Conservation (phyloP, 2,113 vertebrate genomes). For the Regulus satrapa region DNA sequence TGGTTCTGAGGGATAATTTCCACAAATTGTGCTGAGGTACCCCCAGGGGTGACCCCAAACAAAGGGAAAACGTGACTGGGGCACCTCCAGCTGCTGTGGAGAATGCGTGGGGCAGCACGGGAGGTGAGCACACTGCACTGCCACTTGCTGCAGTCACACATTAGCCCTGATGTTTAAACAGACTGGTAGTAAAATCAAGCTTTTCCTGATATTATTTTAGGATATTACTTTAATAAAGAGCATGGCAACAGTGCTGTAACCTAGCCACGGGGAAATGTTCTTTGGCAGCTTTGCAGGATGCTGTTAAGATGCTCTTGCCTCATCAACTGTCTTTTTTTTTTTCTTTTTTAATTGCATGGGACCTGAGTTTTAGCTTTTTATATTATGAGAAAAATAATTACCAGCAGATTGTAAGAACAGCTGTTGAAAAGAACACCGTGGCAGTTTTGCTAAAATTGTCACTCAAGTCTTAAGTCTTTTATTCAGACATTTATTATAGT, state of each 20-base stretch:
- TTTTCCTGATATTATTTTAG: background rate
- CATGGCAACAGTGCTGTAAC: background rate
- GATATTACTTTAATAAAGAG: background rate
- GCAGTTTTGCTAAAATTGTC: background rate
- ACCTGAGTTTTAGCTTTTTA: background rate
- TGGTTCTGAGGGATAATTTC: background rate
- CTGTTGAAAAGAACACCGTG: background rate
- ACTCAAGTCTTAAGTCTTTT: background rate
- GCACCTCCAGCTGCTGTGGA: too few relatives aligned
- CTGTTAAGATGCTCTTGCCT: background rate
- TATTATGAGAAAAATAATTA: background rate
- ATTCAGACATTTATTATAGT: background rate
- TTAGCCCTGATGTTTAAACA: background rate
- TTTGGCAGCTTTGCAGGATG: background rate
- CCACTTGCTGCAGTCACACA: background rate
- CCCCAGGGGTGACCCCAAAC: background rate
- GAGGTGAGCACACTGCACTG: background rate
- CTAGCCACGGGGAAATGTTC: background rate
- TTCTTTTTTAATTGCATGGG: background rate
- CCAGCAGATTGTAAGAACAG: background rate
- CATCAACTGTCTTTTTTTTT: background rate
- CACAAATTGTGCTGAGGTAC: background rate
- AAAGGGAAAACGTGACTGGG: background rate
- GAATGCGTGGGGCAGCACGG: background rate
- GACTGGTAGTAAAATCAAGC: background rate